Percentiles rank a stretch among this genome's conserved stretches.
These are phyloP conservation scores for Parochlus steinenii DNA, from an alignment of 2,888 invertebrate genomes.

Conservation along the genomic window DNA sequence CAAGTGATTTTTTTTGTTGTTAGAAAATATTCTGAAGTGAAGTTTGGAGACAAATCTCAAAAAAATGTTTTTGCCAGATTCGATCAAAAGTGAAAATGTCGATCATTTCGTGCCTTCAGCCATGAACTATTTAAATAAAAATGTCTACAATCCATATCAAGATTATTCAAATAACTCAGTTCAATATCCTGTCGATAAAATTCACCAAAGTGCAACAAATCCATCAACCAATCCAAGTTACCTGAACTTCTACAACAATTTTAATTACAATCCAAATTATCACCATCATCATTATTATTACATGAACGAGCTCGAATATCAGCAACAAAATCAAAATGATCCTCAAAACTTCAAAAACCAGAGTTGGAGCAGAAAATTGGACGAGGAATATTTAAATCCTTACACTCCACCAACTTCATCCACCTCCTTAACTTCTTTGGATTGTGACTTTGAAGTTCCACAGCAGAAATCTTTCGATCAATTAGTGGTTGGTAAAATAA, in stretches of 20 bases:
- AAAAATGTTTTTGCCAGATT: constrained; percentile 5
- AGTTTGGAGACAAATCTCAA: neutral
- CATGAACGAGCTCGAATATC: constrained; percentile 1
- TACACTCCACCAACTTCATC: constrained; percentile 6
- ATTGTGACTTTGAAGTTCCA: constrained; percentile 11
- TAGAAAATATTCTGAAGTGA: constrained; percentile 2
- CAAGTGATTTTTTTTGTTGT: neutral
- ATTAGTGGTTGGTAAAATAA: no score
- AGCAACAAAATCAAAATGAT: neutral
- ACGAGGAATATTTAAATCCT: constrained; percentile 10
- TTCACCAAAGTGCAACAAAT: neutral
- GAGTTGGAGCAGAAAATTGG: constrained; percentile 9
- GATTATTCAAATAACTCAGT: neutral
- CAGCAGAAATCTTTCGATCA: no score
- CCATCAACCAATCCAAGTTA: neutral
- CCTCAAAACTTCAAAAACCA: no score
- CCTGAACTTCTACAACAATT: constrained; percentile 10
- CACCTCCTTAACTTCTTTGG: no score
- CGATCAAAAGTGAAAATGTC: constrained; percentile 1
- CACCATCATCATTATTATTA: constrained; percentile 11
- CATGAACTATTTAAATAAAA: neutral
- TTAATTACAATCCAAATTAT: constrained; percentile 11
- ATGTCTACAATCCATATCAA: neutral
- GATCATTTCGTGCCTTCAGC: constrained; percentile 1
- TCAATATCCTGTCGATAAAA: constrained; percentile 1